These are phyloP conservation scores for Salticus scenicus DNA, from an alignment of 2,888 invertebrate species.

Conservation along the genomic window DNA sequence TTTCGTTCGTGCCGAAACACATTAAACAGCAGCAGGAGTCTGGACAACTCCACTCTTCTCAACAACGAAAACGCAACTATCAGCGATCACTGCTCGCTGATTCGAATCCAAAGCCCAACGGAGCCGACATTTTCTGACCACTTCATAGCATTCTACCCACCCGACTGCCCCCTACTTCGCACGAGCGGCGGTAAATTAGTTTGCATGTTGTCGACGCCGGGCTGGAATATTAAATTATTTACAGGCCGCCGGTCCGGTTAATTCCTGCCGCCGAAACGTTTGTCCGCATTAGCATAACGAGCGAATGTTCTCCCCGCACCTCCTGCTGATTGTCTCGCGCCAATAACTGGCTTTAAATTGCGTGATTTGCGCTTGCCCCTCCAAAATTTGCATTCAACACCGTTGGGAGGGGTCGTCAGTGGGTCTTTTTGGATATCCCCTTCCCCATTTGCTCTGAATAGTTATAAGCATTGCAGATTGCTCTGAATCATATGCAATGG, in stretches of 20 bases:
- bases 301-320: slow-evolving; percentile 27
- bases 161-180: slow-evolving; percentile 18
- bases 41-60: slow-evolving; percentile 50
- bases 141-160: slow-evolving; percentile 59
- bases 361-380: slow-evolving; percentile 63
- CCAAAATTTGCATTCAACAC: slow-evolving; percentile 65
- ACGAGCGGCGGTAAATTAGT: slow-evolving; percentile 68
- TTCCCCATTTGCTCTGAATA: slow-evolving; percentile 13
- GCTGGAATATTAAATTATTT: slow-evolving; percentile 69
- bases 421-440: slow-evolving; percentile 13
- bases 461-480: slow-evolving; percentile 26
- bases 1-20: slow-evolving; percentile 56
- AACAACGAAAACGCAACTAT: slow-evolving; percentile 62
- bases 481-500: slow-evolving; percentile 62
- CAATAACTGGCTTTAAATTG: slow-evolving; percentile 69
- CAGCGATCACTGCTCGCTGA: slow-evolving; percentile 68
- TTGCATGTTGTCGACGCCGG: slow-evolving; percentile 65
- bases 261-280: slow-evolving; percentile 68
- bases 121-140: slow-evolving; percentile 67
- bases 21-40: slow-evolving; percentile 65
- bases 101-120: slow-evolving; percentile 59
- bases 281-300: slow-evolving; percentile 69
- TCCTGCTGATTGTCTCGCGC: slow-evolving; percentile 64
- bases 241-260: slow-evolving; percentile 68
- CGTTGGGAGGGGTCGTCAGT: not conserved